Evolutionary conservation across 2,113 vertebrate genomes (phyloP).

Genomic region (Falcunculus frontatus): DNA sequence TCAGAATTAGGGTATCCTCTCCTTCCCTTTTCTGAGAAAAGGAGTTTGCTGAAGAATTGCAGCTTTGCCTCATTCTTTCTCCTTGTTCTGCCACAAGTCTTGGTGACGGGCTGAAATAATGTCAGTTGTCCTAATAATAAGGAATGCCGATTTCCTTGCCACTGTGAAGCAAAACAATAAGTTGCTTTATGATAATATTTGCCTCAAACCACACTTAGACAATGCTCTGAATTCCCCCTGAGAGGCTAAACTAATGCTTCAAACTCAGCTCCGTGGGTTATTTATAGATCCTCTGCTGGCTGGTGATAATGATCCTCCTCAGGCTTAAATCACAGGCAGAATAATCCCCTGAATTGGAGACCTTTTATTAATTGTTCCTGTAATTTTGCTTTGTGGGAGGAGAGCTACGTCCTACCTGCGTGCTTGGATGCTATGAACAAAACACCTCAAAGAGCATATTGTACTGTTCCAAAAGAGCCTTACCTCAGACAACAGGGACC

Average conservation of each 20-base stretch:
- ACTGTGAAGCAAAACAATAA: constrained; percentile 40
- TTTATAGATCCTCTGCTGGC: constrained; percentile 45
- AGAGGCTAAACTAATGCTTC: constrained; percentile 8
- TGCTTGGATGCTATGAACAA: background rate
- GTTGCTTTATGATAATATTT: constrained; percentile 14
- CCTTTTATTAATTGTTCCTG: constrained; percentile 29
- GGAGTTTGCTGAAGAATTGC: background rate
- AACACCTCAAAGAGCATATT: background rate
- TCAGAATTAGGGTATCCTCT: background rate
- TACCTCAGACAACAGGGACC: background rate
- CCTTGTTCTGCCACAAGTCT: background rate
- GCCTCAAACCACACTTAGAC: constrained; percentile 30
- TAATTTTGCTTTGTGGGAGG: background rate
- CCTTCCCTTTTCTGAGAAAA: background rate
- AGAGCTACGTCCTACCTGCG: background rate
- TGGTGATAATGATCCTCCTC: constrained; percentile 34
- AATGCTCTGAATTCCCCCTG: background rate
- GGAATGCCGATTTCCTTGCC: background rate
- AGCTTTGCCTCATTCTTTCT: background rate
- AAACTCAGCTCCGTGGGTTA: background rate
- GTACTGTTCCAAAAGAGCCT: constrained; percentile 14
- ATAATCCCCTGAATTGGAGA: constrained; percentile 23
- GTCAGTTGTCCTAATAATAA: background rate
- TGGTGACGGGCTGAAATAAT: background rate
- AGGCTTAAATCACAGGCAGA: constrained; percentile 35